Evolutionary conservation across 1,140 invertebrate species (phyloP).

Genomic region (Sesamia nonagrioides): DNA sequence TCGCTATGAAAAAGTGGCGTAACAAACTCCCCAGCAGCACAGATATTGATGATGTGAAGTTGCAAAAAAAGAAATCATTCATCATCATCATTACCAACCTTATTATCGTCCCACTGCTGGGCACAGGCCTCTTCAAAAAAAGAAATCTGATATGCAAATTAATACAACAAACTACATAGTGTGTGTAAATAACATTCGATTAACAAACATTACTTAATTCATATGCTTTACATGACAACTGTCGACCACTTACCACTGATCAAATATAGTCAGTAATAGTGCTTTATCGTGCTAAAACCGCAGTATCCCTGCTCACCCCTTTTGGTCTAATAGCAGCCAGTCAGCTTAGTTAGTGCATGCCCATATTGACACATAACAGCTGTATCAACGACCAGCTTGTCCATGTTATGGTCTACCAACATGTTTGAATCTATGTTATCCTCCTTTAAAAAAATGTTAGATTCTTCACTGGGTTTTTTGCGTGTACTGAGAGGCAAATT

Average conservation of each 20-base stretch:
- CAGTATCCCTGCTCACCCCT: slow-evolving; percentile 16
- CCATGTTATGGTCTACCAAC: slow-evolving; percentile 7
- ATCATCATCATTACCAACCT: too few species aligned
- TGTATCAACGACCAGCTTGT: slow-evolving; percentile 31
- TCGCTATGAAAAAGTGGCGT: too few species aligned
- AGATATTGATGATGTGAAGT: too few species aligned
- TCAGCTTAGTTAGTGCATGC: slow-evolving; percentile 17
- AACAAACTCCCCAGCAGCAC: too few species aligned
- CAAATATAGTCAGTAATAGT: slow-evolving; percentile 10
- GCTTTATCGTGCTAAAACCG: slow-evolving; percentile 3
- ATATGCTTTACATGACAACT: background rate
- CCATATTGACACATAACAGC: slow-evolving; percentile 35
- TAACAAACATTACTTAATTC: background rate
- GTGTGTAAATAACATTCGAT: background rate
- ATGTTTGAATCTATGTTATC: background rate
- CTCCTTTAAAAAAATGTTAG: slow-evolving; percentile 7
- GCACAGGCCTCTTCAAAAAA: too few species aligned
- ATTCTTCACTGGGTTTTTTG: background rate
- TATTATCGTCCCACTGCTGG: too few species aligned
- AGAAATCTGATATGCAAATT: too few species aligned
- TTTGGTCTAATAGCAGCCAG: slow-evolving; percentile 35
- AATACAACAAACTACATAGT: too few species aligned
- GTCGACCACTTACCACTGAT: background rate
- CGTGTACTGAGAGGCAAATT: background rate
- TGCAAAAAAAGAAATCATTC: too few species aligned